phyloP scores from a whole-genome alignment of 2,888 invertebrate species.

The Salticus scenicus region DNA sequence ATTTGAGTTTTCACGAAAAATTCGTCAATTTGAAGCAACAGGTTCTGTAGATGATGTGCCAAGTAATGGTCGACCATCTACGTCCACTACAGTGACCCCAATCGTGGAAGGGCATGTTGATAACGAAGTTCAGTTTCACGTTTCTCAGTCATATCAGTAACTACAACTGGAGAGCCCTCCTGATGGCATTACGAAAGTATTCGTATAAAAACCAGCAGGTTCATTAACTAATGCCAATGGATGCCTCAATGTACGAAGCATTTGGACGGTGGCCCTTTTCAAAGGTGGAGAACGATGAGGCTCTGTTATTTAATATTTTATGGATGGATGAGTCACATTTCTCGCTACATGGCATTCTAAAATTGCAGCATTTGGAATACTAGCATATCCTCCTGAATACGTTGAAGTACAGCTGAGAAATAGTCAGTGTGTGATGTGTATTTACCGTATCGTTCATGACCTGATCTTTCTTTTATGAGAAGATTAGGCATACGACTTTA shows the following conservation, averaged over 20 bases:
- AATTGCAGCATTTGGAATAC: background rate
- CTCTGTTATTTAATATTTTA: background rate
- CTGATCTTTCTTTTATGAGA: background rate
- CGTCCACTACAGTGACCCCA: background rate
- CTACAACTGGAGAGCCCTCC: background rate
- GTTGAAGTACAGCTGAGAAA: no score
- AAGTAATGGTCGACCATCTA: background rate
- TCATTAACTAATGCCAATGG: background rate
- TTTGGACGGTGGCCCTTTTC: background rate
- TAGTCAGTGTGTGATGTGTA: background rate
- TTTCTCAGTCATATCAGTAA: background rate
- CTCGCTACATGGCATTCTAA: background rate
- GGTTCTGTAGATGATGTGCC: background rate
- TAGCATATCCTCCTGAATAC: background rate
- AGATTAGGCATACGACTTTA: no score
- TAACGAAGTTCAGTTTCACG: background rate
- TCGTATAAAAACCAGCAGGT: background rate
- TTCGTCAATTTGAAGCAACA: slow-evolving; percentile 15
- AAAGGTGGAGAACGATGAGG: background rate
- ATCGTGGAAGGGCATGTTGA: background rate
- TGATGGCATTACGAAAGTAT: background rate
- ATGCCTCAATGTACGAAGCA: background rate
- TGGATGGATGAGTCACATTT: background rate
- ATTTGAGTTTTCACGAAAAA: background rate
- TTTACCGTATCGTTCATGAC: background rate